Conservation (phyloP, 1,140 invertebrate species). For the Triops longicaudatus region DNA sequence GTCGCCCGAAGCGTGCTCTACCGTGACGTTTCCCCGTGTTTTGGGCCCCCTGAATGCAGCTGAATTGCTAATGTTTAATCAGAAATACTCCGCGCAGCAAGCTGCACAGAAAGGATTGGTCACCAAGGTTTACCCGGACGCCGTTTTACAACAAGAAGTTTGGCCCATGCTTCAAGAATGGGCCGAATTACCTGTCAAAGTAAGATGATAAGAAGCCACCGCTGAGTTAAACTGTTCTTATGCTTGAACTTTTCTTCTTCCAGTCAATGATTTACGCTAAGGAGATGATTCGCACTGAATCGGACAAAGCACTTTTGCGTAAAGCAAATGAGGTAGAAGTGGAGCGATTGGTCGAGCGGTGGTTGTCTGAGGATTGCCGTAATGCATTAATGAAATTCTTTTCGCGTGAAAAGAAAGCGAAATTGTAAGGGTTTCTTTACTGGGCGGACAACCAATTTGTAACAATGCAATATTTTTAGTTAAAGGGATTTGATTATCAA, state of each 20-base stretch:
- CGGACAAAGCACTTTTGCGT: slow-evolving; percentile 42
- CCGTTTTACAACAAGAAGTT: slow-evolving; percentile 49
- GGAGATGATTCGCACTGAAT: slow-evolving; percentile 41
- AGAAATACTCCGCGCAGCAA: slow-evolving; percentile 65
- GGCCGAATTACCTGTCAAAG: slow-evolving; percentile 41
- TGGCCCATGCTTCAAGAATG: slow-evolving; percentile 47
- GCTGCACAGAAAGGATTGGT: slow-evolving; percentile 63
- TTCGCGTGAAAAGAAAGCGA: slow-evolving; percentile 22
- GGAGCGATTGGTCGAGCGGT: slow-evolving; percentile 47
- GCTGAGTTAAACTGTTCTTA: not conserved
- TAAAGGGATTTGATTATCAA: not conserved
- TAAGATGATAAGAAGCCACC: slow-evolving; percentile 24
- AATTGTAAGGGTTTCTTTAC: not conserved
- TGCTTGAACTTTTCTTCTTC: slow-evolving; percentile 31
- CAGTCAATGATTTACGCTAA: slow-evolving; percentile 51
- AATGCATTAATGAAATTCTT: slow-evolving; percentile 48
- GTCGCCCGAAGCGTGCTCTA: slow-evolving; percentile 73
- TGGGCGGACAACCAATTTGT: not conserved
- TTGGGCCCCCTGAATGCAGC: slow-evolving; percentile 70
- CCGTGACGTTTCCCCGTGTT: slow-evolving; percentile 68
- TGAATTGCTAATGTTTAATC: slow-evolving; percentile 70
- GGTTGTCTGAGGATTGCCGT: slow-evolving; percentile 52
- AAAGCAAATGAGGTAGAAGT: slow-evolving; percentile 49
- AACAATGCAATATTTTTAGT: slow-evolving; percentile 1
- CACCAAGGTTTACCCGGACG: slow-evolving; percentile 53